Percentiles rank a stretch among this genome's conserved stretches.
Conservation (phyloP, 30 jellyfish, hydroid and myxozoan species). For the Mastigias papua region DNA sequence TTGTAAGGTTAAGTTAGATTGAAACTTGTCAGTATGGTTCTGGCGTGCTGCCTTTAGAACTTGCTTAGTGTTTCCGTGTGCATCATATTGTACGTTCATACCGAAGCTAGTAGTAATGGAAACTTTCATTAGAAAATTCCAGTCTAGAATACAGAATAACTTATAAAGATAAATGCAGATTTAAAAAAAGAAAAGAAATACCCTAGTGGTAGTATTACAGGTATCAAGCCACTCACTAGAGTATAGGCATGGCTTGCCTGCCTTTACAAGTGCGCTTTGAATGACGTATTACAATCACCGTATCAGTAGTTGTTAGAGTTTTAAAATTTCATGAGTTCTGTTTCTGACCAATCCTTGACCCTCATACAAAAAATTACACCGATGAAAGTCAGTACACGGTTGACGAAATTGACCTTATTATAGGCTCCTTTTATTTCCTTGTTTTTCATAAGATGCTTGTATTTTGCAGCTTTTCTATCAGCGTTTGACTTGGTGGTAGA, state of each 20-base stretch:
- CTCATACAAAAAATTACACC: not conserved
- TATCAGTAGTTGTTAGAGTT: not conserved
- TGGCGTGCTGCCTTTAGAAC: too few species aligned
- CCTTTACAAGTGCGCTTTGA: constrained; percentile 12
- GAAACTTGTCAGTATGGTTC: too few species aligned
- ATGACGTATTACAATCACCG: not conserved
- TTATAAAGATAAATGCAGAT: not conserved
- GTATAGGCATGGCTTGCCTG: constrained; percentile 34
- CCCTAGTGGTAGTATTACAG: not conserved
- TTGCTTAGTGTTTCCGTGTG: too few species aligned
- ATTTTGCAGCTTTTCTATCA: constrained; percentile 5
- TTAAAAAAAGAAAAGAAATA: not conserved
- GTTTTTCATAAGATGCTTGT: constrained; percentile 9
- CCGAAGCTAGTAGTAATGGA: too few species aligned
- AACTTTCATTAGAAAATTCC: constrained; percentile 1
- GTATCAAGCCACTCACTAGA: constrained; percentile 20
- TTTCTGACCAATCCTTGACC: not conserved
- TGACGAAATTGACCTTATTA: constrained; percentile 5
- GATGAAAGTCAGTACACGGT: constrained; percentile 23
- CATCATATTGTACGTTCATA: too few species aligned
- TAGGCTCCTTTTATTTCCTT: not conserved
- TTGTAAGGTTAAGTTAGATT: too few species aligned
- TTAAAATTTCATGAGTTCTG: constrained; percentile 17
- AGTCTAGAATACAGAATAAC: constrained; percentile 1
- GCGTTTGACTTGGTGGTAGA: constrained; percentile 24